These are phyloP conservation scores for Alsophila aescularia DNA, from an alignment of 2,888 invertebrate species.

Conservation along the genomic window DNA sequence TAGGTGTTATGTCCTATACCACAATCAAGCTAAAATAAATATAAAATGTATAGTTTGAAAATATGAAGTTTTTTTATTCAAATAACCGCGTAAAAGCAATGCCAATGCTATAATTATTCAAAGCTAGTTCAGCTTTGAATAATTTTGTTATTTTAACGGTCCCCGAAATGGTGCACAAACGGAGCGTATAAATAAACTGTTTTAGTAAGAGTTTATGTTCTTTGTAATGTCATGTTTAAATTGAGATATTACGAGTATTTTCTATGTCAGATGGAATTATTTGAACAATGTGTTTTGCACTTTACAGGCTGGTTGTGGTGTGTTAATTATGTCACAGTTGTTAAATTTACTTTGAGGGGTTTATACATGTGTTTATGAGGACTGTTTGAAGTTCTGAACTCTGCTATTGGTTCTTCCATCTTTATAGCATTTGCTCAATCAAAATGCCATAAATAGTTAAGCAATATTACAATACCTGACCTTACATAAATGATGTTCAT, in stretches of 20 bases:
- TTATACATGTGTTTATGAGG: not conserved
- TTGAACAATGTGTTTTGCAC: not conserved
- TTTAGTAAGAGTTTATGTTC: not conserved
- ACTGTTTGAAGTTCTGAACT: too few relatives aligned
- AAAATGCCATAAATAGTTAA: too few relatives aligned
- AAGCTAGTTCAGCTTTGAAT: constrained; percentile 13
- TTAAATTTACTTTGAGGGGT: not conserved
- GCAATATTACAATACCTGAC: too few relatives aligned
- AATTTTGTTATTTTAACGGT: constrained; percentile 32
- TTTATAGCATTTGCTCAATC: too few relatives aligned
- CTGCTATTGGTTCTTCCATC: too few relatives aligned
- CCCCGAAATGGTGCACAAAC: constrained; percentile 20
- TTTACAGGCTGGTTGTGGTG: not conserved
- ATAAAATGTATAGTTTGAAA: too few relatives aligned
- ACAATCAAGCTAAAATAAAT: too few relatives aligned
- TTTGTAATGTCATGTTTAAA: not conserved
- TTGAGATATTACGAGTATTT: too few relatives aligned
- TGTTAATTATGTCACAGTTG: not conserved
- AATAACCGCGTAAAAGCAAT: too few relatives aligned
- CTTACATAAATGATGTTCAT: too few relatives aligned
- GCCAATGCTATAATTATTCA: too few relatives aligned
- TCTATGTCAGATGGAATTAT: not conserved
- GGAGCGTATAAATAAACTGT: constrained; percentile 10
- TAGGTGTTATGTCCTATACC: too few relatives aligned
- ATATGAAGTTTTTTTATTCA: not conserved